Evolutionary conservation across 2,113 vertebrate genomes (phyloP).

Genomic region (Gallinago media): DNA sequence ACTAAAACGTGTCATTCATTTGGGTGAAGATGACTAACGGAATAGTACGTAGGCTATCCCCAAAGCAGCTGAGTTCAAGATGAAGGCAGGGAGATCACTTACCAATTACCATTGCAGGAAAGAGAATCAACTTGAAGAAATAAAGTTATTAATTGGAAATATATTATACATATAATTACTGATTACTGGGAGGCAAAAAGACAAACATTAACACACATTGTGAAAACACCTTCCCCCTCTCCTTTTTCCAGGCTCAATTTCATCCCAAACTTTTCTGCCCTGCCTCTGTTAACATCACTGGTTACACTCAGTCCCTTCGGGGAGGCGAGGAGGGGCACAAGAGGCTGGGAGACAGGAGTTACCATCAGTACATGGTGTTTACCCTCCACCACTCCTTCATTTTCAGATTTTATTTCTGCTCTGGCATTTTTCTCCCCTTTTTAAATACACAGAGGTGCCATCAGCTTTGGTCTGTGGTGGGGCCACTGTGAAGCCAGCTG

Average conservation of each 20-base stretch:
- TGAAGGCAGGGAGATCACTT: neutral
- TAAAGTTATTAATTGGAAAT: neutral
- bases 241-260: neutral
- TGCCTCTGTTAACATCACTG: neutral
- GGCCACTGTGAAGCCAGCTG: neutral
- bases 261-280: neutral
- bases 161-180: neutral
- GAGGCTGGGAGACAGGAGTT: neutral
- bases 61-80: neutral
- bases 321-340: neutral
- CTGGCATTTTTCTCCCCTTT: neutral
- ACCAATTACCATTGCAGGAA: accelerated
- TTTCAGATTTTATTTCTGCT: neutral
- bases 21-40: neutral
- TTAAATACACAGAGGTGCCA: neutral
- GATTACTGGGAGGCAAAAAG: neutral
- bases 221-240: neutral
- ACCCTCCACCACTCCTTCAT: neutral
- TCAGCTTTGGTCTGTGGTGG: neutral
- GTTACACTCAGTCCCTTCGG: neutral
- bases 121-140: neutral
- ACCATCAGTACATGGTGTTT: neutral
- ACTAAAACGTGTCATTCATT: neutral
- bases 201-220: neutral
- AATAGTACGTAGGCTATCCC: neutral